Evolutionary conservation across 2,113 vertebrate species (phyloP).

Genomic region (Nansenia antarctica): DNA sequence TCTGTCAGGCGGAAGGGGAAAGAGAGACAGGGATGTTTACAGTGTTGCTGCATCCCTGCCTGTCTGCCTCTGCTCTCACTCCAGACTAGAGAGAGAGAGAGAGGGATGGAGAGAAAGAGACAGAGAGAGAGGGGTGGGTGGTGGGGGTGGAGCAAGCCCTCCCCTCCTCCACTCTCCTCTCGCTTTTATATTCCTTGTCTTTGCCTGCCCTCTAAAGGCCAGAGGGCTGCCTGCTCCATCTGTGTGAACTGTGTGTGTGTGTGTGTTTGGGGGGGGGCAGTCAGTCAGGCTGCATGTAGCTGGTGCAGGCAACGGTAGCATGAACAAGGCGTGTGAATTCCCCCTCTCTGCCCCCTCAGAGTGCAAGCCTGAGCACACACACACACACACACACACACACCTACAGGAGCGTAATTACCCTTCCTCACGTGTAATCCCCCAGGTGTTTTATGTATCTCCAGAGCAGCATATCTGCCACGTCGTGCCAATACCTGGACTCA

Average conservation of each 20-base stretch:
- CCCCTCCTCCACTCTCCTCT: slow-evolving; percentile 14
- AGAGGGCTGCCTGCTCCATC: slow-evolving; percentile 69
- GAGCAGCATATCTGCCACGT: slow-evolving; percentile 71
- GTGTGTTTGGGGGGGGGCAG: slow-evolving; percentile 13
- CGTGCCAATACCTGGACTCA: slow-evolving; percentile 74
- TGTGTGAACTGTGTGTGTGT: slow-evolving; percentile 25
- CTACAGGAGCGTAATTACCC: slow-evolving; percentile 68
- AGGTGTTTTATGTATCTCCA: slow-evolving; percentile 81
- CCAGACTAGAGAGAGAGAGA: no score
- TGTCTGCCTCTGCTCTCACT: no score
- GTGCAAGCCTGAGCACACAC: slow-evolving; percentile 34
- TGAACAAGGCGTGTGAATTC: slow-evolving; percentile 54
- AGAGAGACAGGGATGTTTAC: no score
- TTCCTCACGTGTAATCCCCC: slow-evolving; percentile 69
- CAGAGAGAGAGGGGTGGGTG: no score
- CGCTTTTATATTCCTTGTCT: slow-evolving; percentile 85
- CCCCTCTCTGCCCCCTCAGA: slow-evolving; percentile 45
- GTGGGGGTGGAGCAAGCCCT: background rate
- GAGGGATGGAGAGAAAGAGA: no score
- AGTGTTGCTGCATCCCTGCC: no score
- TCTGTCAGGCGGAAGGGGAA: no score
- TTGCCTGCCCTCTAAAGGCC: slow-evolving; percentile 99
- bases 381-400: slow-evolving; percentile 22
- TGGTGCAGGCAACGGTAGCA: slow-evolving; percentile 54
- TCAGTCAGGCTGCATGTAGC: slow-evolving; percentile 50